Evolutionary conservation across 2,888 invertebrate species (phyloP).

Genomic region (Cantharis rustica): DNA sequence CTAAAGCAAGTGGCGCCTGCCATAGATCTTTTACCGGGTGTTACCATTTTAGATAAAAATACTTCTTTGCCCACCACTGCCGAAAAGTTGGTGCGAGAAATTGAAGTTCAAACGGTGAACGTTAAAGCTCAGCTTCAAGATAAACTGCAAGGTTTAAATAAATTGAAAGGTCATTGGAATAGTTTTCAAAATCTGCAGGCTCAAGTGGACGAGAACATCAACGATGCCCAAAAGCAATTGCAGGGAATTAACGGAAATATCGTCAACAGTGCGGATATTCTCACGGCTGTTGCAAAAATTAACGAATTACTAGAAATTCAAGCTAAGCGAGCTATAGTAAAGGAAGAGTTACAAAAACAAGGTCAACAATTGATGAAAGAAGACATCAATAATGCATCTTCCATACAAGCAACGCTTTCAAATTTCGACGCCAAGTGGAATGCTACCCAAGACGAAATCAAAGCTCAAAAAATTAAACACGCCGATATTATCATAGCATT

Average conservation of each 20-base stretch:
- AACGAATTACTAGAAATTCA: slow-evolving; percentile 59
- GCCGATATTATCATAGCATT: slow-evolving; percentile 73
- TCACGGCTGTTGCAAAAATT: slow-evolving; percentile 59
- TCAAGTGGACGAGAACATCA: slow-evolving; percentile 68
- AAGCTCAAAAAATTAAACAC: slow-evolving; percentile 75
- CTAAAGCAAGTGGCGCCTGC: slow-evolving; percentile 73
- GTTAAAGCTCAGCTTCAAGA: slow-evolving; percentile 69
- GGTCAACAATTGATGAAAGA: slow-evolving; percentile 80
- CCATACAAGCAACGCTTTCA: slow-evolving; percentile 78
- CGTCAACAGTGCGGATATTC: slow-evolving; percentile 57
- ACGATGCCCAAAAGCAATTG: slow-evolving; percentile 62
- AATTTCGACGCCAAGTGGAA: slow-evolving; percentile 83
- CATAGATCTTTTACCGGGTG: slow-evolving; percentile 70
- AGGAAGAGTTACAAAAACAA: slow-evolving; percentile 77
- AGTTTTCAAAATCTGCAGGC: slow-evolving; percentile 78
- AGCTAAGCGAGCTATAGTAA: slow-evolving; percentile 65
- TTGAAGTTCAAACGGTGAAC: slow-evolving; percentile 72
- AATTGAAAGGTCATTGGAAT: slow-evolving; percentile 76
- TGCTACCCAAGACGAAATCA: slow-evolving; percentile 73
- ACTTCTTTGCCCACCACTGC: slow-evolving; percentile 76
- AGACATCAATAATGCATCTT: slow-evolving; percentile 78
- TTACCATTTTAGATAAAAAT: slow-evolving; percentile 72
- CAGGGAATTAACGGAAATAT: slow-evolving; percentile 62
- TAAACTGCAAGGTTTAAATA: slow-evolving; percentile 70
- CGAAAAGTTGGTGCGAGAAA: slow-evolving; percentile 70